Evolutionary conservation across 2,797 vertebrate species (phyloP).

Genomic region (Echiichthys vipera): DNA sequence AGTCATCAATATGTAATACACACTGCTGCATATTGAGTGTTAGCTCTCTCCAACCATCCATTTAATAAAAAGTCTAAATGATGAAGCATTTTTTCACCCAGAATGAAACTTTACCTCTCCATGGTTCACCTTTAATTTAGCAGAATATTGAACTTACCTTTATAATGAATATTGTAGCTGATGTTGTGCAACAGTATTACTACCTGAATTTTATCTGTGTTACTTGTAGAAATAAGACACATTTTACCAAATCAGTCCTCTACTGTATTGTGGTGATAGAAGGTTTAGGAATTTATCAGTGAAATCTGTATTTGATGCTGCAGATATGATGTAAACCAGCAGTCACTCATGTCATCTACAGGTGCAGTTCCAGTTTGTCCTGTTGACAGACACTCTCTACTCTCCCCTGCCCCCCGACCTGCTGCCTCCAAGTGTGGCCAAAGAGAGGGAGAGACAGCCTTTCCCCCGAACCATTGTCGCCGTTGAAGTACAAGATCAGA

Average conservation of each 20-base stretch:
- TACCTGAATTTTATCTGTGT: not conserved
- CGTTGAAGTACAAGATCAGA: conserved; percentile 97
- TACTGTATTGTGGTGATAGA: not conserved
- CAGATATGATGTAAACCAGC: not conserved
- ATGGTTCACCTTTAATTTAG: not conserved
- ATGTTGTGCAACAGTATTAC: not conserved
- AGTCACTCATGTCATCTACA: conserved; percentile 60
- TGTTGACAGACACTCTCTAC: conserved; percentile 96
- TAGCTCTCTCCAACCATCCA: not conserved
- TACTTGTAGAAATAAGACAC: not conserved
- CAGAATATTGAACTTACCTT: not conserved
- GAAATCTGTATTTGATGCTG: not conserved
- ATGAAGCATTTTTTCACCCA: not conserved
- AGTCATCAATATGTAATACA: not conserved
- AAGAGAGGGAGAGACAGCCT: conserved; percentile 91
- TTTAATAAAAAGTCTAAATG: not conserved
- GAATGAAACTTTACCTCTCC: conserved; percentile 2
- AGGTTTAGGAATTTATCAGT: not conserved
- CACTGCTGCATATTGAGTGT: not conserved
- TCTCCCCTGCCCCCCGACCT: conserved; percentile 95
- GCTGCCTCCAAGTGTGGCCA: conserved; percentile 90
- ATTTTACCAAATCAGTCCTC: not conserved
- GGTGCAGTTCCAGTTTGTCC: conserved; percentile 99
- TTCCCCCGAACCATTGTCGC: conserved; percentile 97
- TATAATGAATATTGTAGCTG: not conserved